Base-by-base conservation (phyloP, 2,888 invertebrate species). In the Tenthredo scrophulariae region DNA sequence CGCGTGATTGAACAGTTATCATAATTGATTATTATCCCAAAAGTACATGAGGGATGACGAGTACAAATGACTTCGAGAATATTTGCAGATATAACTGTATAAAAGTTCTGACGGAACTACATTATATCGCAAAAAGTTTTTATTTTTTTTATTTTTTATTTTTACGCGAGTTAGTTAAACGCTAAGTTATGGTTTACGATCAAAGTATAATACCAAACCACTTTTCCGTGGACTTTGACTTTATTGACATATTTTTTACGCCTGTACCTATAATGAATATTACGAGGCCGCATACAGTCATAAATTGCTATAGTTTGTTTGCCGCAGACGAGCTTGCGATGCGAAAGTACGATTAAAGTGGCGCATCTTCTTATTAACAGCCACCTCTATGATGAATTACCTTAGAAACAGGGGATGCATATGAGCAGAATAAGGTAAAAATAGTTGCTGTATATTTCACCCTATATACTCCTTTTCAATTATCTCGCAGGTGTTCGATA, bases 171-270 rank as follows among this genome's bases (percentile, higher is more conserved):
- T 37, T 58, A 62, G 80, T 62, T 62, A 10, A 80, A 40, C 62
- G 62, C 40, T 65, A 58, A 65, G 50, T 29, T 22, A 50, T 67
- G 46, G 29, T 83, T 83, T 67, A 83, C 40, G 83, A 83, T 83
- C 67, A 26, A 67, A 70, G 62, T 80, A 65, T 80, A 40, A 65
- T 80, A 22, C 9, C 40, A 15, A 40, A 80, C 37, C 80, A 29
- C 13, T 40, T 22, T 50, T 62, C 62, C 26, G 40, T 15, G 18
- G 29, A 50, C 67, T 83, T 67, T 40, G 46, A 83, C 46, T 83
- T 83, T 67, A 83, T 58, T 43, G 83, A 67, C 83, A 65, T 83
- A 29, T 70, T 67, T 70, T 70, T 67, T 18, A 67, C 70, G 46
- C 67, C n/a, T 29, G 26, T 5, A 33, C n/a, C 40, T 9, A 46